Conservation (phyloP, 2,797 vertebrate species). For the Sphaeramia orbicularis region DNA sequence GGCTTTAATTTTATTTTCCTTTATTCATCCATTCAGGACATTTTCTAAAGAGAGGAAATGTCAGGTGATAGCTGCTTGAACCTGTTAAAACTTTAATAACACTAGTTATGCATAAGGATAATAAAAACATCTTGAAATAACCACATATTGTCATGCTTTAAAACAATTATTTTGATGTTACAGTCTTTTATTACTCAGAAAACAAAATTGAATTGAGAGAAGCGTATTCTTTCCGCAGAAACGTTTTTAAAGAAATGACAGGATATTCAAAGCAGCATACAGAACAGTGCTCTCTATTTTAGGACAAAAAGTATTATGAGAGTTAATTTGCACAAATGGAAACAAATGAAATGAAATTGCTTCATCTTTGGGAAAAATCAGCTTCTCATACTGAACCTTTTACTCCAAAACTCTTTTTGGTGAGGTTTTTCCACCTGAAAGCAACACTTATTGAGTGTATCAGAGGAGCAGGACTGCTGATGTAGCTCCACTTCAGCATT, state of each 20-base stretch:
- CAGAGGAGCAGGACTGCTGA: constrained; percentile 47
- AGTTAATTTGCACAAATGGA: constrained; percentile 11
- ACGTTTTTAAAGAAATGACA: not conserved
- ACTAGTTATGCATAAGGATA: constrained; percentile 55
- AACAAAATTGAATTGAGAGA: too few species aligned
- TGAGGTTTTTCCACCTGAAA: constrained; percentile 46
- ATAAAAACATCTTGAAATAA: not conserved
- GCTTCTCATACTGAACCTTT: constrained; percentile 1
- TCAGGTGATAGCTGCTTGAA: constrained; percentile 83
- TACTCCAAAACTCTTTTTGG: constrained; percentile 21
- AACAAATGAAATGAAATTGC: constrained; percentile 12
- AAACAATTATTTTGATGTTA: not conserved
- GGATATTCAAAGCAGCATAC: not conserved
- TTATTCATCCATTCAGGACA: constrained; percentile 77
- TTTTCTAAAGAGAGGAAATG: constrained; percentile 86
- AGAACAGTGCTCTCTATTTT: not conserved
- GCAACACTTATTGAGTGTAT: constrained; percentile 53
- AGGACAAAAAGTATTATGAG: not conserved
- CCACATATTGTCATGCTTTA: not conserved
- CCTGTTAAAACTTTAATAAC: constrained; percentile 84
- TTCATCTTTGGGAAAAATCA: constrained; percentile 5
- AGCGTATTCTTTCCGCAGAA: too few species aligned
- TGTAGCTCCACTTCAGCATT: constrained; percentile 45
- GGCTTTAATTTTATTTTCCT: constrained; percentile 24
- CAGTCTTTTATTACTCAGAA: too few species aligned